Percentiles rank a stretch among this genome's conserved stretches.
Conservation (phyloP, 2,888 invertebrate species). For the Hipparchia semele region DNA sequence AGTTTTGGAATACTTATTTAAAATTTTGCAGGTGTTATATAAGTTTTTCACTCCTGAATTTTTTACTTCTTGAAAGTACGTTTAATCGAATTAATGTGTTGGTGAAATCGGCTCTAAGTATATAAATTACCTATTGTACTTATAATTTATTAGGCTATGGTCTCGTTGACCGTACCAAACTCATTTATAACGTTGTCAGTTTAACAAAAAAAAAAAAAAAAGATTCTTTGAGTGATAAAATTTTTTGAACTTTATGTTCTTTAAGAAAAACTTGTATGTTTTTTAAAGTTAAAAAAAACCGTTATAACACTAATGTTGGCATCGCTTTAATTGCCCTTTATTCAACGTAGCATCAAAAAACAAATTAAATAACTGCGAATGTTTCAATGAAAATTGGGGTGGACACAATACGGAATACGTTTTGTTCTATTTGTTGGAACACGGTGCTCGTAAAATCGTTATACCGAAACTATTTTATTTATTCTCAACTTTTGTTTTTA, state of each 20-base stretch:
- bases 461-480: background rate
- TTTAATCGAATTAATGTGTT: background rate
- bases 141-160: too few relatives aligned
- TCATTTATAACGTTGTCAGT: too few relatives aligned
- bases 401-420: background rate
- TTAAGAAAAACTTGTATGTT: too few relatives aligned
- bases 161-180: too few relatives aligned
- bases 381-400: conserved; percentile 2
- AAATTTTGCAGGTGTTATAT: background rate
- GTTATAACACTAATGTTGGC: background rate
- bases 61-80: background rate
- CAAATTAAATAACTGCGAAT: conserved; percentile 7
- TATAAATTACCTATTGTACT: too few relatives aligned
- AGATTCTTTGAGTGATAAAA: too few relatives aligned
- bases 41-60: background rate
- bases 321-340: background rate
- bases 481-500: background rate
- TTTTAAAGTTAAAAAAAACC: too few relatives aligned
- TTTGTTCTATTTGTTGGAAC: conserved; percentile 10
- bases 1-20: background rate
- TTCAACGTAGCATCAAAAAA: conserved; percentile 1
- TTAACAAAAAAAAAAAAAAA: too few relatives aligned
- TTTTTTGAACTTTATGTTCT: too few relatives aligned
- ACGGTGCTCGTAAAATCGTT: background rate
- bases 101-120: too few relatives aligned